phyloP scores from a whole-genome alignment of 2,113 vertebrate species.

The Cyrtonyx montezumae region DNA sequence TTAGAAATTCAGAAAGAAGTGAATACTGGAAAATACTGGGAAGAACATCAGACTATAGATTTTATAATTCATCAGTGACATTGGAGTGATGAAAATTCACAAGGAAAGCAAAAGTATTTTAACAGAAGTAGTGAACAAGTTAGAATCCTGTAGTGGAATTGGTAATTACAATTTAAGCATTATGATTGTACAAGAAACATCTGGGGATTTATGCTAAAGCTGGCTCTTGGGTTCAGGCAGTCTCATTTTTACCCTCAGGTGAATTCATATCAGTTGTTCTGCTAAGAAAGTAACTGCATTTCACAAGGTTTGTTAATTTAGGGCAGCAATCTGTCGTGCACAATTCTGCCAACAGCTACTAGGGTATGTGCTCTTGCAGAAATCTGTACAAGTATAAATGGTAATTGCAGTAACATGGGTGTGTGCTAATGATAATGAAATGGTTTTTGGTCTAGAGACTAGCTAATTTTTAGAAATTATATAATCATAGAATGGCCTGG shows the following conservation, averaged over 20 bases:
- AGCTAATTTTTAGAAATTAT: not conserved
- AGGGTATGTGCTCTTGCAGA: not conserved
- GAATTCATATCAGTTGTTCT: conserved; percentile 11
- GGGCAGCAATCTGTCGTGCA: not conserved
- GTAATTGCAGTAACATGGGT: not conserved
- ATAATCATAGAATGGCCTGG: too few species aligned
- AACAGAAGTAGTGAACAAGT: not conserved
- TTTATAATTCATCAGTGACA: not conserved
- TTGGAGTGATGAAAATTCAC: not conserved
- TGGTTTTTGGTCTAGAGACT: not conserved
- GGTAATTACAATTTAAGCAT: not conserved
- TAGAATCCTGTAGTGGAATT: not conserved
- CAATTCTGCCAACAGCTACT: not conserved
- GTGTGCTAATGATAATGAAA: not conserved
- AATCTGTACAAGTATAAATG: not conserved
- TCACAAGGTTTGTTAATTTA: not conserved
- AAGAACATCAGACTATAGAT: not conserved
- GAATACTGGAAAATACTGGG: not conserved
- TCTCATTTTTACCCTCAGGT: not conserved
- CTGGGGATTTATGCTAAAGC: conserved; percentile 2
- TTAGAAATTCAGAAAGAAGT: not conserved
- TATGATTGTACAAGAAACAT: not conserved
- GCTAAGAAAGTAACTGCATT: not conserved
- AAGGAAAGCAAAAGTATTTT: not conserved
- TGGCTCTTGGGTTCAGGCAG: not conserved